Percentiles rank a stretch among this genome's conserved stretches.
These are phyloP conservation scores for Harpegnathos saltator DNA, from an alignment of 1,140 invertebrate genomes.

Conservation along the genomic window DNA sequence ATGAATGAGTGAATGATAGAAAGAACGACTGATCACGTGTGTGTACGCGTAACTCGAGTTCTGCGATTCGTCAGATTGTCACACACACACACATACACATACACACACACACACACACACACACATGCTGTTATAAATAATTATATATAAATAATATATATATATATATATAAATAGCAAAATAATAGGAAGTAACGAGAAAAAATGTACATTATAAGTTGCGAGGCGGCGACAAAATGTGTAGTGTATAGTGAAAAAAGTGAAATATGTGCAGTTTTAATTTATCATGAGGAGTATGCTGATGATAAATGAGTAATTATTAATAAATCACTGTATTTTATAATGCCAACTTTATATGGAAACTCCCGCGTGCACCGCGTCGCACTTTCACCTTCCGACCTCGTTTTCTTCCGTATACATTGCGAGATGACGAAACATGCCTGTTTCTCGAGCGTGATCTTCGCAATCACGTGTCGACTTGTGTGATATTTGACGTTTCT, in stretches of 20 bases:
- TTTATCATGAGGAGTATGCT: slow-evolving; percentile 64
- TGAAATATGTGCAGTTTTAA: slow-evolving; percentile 66
- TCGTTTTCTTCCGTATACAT: not conserved
- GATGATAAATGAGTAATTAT: slow-evolving; percentile 72
- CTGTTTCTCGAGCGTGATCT: not conserved
- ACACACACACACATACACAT: not conserved
- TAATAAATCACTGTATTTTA: slow-evolving; percentile 79
- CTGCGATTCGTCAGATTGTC: slow-evolving; percentile 46
- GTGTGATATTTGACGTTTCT: not conserved
- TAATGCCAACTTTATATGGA: slow-evolving; percentile 58
- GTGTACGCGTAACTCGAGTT: slow-evolving; percentile 42
- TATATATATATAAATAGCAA: slow-evolving; percentile 49
- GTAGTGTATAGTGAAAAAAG: slow-evolving; percentile 58
- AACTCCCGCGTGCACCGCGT: not conserved
- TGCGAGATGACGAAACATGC: not conserved
- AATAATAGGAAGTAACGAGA: slow-evolving; percentile 60
- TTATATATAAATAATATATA: slow-evolving; percentile 55
- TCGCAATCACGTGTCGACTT: not conserved
- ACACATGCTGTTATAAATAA: slow-evolving; percentile 49
- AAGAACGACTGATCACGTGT: slow-evolving; percentile 17
- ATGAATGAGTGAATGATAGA: slow-evolving; percentile 25
- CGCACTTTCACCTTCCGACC: not conserved
- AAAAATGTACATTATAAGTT: slow-evolving; percentile 53
- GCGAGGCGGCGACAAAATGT: slow-evolving; percentile 39
- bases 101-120: not conserved